Conservation (phyloP, 1,140 invertebrate species). For the Mamestra configurata region DNA sequence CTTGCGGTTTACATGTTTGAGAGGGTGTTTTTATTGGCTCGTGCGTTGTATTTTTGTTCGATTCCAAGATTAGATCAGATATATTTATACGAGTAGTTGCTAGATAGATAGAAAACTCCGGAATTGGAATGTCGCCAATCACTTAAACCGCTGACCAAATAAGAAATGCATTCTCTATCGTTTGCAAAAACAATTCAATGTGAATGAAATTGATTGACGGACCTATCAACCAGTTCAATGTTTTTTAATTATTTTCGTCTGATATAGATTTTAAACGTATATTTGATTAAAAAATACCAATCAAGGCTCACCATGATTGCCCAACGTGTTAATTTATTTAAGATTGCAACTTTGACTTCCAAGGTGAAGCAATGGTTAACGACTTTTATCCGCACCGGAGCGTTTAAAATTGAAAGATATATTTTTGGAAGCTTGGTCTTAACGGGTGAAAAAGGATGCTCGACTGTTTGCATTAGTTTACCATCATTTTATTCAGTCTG, state of each 20-base stretch:
- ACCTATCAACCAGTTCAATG: background rate
- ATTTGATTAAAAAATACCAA: constrained; percentile 1
- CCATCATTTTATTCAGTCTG: background rate
- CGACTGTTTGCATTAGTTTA: background rate
- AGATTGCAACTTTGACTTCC: background rate
- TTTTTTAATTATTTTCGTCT: background rate
- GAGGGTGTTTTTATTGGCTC: too few relatives aligned
- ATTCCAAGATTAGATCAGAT: constrained; percentile 17
- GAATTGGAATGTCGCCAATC: constrained; percentile 33
- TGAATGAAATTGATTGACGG: constrained; percentile 19
- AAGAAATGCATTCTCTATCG: constrained; percentile 27
- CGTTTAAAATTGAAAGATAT: constrained; percentile 8
- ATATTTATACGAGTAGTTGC: background rate
- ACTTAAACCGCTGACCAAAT: constrained; percentile 19
- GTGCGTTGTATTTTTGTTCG: background rate
- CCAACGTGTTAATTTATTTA: background rate
- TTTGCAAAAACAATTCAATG: constrained; percentile 16
- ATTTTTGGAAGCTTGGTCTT: background rate
- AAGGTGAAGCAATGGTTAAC: constrained; percentile 16
- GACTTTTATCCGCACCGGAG: background rate
- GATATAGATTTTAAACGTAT: background rate
- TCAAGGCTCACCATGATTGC: background rate
- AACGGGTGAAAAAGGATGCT: background rate
- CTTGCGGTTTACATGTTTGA: too few relatives aligned
- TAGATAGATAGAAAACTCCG: constrained; percentile 22